Evolutionary conservation across 2,797 vertebrate species (phyloP).

Genomic region (Dicrostonyx torquatus): DNA sequence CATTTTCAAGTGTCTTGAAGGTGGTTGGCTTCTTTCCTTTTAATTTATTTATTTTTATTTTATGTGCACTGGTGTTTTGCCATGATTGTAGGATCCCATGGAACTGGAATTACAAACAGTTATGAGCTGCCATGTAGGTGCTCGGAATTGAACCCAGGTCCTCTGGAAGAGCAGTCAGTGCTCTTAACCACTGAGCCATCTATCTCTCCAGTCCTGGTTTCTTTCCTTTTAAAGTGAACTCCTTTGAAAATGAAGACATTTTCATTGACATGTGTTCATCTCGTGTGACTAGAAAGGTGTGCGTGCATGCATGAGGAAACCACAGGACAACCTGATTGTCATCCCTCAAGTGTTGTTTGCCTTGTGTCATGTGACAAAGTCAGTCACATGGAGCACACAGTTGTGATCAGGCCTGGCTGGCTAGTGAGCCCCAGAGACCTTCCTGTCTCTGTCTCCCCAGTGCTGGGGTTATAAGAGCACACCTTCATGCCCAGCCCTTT

Average conservation of each 20-base stretch:
- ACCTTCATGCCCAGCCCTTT: too few relatives aligned
- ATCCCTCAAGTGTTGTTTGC: neutral
- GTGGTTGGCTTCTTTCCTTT: neutral
- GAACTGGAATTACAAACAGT: too few relatives aligned
- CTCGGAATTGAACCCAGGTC: too few relatives aligned
- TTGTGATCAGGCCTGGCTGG: neutral
- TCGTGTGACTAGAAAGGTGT: neutral
- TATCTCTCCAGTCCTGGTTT: neutral
- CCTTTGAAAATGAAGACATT: constrained; percentile 43
- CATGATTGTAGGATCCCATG: too few relatives aligned
- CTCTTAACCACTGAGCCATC: too few relatives aligned
- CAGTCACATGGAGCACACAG: neutral
- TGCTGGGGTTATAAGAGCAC: neutral
- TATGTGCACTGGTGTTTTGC: too few relatives aligned
- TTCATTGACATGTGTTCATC: constrained; percentile 18
- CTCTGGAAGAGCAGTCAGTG: too few relatives aligned
- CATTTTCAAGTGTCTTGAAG: neutral
- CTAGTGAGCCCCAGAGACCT: neutral
- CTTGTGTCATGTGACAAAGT: neutral
- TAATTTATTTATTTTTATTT: neutral
- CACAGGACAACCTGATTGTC: neutral
- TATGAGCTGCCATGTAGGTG: too few relatives aligned
- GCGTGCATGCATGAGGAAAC: neutral
- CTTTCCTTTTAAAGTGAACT: neutral
- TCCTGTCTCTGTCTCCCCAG: neutral